Conservation (phyloP, 2,797 vertebrate genomes). For the Schizothorax lantsangensis region DNA sequence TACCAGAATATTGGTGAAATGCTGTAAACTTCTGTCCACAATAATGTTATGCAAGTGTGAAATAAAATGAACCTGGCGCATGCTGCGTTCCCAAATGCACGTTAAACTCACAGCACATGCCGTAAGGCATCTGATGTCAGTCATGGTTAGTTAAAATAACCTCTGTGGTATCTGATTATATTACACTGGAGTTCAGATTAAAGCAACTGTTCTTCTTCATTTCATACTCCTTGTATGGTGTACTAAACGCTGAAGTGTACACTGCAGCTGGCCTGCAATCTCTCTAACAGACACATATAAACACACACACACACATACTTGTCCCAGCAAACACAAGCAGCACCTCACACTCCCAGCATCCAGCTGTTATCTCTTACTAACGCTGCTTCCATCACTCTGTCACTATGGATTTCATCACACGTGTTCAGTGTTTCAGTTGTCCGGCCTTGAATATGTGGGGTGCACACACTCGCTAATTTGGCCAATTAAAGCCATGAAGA, state of each 20-base stretch:
- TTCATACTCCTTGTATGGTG: constrained; percentile 38
- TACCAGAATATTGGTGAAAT: background rate
- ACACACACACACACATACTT: constrained; percentile 8
- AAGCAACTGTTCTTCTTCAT: constrained; percentile 30
- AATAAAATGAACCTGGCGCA: background rate
- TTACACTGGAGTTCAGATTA: constrained; percentile 21
- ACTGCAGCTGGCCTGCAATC: background rate
- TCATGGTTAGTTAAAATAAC: constrained; percentile 26
- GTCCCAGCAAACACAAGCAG: constrained; percentile 5
- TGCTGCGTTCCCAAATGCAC: background rate
- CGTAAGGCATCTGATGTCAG: constrained; percentile 9
- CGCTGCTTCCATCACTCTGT: constrained; percentile 26
- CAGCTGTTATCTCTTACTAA: constrained; percentile 30
- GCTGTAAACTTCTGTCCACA: background rate
- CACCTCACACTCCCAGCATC: background rate
- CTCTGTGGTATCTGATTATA: constrained; percentile 13
- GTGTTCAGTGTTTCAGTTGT: constrained; percentile 21
- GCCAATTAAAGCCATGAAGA: constrained; percentile 38
- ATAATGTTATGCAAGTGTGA: background rate
- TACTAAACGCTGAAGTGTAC: constrained; percentile 4
- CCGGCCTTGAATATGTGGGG: background rate
- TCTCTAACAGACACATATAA: background rate
- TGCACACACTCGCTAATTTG: constrained; percentile 26
- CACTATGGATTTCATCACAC: constrained; percentile 35
- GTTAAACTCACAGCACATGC: background rate